A percentile compares a stretch with the other conserved stretches of the same genome.
These are phyloP conservation scores for Pantherophis alleghaniensis DNA, from an alignment of 2,797 vertebrate species.

Conservation along the genomic window DNA sequence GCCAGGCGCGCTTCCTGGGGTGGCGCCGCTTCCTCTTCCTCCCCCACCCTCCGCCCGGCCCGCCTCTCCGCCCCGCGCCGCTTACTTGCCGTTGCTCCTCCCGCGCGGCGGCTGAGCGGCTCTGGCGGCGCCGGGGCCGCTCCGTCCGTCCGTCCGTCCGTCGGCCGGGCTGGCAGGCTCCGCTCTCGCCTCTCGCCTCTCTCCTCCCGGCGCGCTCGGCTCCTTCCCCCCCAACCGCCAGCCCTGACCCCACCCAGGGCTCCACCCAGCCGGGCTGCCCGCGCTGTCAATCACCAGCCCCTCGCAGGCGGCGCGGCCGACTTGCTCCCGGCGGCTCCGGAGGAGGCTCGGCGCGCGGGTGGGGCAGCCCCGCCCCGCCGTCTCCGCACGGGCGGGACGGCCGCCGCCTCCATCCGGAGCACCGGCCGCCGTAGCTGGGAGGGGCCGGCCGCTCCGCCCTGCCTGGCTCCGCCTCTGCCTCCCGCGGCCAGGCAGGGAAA, in stretches of 20 bases:
- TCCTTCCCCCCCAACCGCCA: constrained; percentile 79
- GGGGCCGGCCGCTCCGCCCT: background rate
- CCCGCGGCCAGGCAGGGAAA: constrained; percentile 1
- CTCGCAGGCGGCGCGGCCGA: constrained; percentile 48
- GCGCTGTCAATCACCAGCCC: constrained; percentile 72
- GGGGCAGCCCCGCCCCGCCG: background rate
- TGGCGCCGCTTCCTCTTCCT: background rate
- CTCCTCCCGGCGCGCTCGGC: constrained; percentile 75
- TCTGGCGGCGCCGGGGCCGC: background rate
- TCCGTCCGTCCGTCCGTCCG: background rate
- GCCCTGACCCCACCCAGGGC: constrained; percentile 90
- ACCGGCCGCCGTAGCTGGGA: background rate
- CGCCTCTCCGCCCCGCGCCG: background rate
- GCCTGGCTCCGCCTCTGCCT: background rate
- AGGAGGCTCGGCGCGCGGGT: background rate
- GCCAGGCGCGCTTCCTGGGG: background rate
- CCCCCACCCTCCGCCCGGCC: background rate
- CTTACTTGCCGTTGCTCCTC: constrained; percentile 3
- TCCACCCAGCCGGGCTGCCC: constrained; percentile 80
- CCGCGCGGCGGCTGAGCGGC: constrained; percentile 18
- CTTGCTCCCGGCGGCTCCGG: constrained; percentile 24
- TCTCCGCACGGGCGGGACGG: background rate
- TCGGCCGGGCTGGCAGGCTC: background rate
- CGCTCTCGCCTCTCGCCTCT: constrained; percentile 62
- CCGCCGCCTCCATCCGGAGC: background rate